These are phyloP conservation scores for Synergus gifuensis DNA, from an alignment of 2,888 invertebrate genomes.

Conservation along the genomic window DNA sequence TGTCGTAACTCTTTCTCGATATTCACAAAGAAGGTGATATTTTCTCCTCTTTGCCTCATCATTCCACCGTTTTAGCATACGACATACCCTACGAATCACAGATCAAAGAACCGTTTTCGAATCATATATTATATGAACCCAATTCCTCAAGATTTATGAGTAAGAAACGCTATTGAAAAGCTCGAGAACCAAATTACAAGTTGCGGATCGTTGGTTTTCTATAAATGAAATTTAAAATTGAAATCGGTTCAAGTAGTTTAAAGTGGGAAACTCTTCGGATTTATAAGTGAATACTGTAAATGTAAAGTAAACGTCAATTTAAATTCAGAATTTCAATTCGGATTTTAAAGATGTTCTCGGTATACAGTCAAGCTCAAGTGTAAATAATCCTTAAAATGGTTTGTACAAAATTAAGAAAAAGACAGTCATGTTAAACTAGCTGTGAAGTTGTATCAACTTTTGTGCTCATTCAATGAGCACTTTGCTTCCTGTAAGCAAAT, in stretches of 20 bases:
- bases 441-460: no score
- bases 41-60: constrained; percentile 3
- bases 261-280: no score
- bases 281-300: no score
- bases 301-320: no score
- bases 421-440: no score
- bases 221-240: not conserved
- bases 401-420: no score
- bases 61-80: constrained; percentile 17
- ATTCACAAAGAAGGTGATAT: constrained; percentile 3
- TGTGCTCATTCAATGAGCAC: no score
- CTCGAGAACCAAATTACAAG: not conserved
- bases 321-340: no score
- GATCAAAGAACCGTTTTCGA: not conserved
- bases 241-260: not conserved
- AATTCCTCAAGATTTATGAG: constrained; percentile 22
- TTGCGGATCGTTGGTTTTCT: not conserved
- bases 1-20: constrained; percentile 14
- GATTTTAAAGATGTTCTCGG: no score
- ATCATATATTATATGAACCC: constrained; percentile 1
- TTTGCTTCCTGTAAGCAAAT: no score
- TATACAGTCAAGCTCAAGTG: no score
- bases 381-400: no score
- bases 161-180: not conserved
- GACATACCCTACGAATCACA: not conserved